Evolutionary conservation across 1,140 invertebrate species (phyloP), one percentile per base, ranked within the genome.

Genomic region (Bombyx mandarina): DNA sequence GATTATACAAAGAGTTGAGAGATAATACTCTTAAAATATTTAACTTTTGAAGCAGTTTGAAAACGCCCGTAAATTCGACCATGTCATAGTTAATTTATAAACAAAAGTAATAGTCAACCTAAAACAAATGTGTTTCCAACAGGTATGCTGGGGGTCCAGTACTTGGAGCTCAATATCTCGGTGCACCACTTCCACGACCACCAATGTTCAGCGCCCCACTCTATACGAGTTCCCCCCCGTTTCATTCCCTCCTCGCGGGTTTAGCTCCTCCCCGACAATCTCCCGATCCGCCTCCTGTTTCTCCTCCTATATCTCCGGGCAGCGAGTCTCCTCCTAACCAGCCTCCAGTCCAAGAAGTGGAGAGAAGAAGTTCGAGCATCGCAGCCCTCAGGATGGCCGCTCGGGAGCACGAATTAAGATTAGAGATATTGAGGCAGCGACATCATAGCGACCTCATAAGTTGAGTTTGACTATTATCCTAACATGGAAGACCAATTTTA

Each of bases 341-440:
- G 60, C 54, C 75, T 62, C 6, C 72, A 70, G 47, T 82, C 76
- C 56, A 90, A 86, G 52, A 94, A 92, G 71, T 91, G 58, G 96
- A 97, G 82, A 90, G 96, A 60, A 88, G 96, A 61, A 95, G 93
- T 67, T 96, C 94, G 26, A 97, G 96, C 67, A 98, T 98, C 57
- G 96, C 96, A 1, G 94, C 96, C 0, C 88, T 99, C 5, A 87
- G 97, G 56, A 89, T 97, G 43, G 97, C 97, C 66, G 97, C 97
- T 1, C 90, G 97, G 7, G 97, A 98, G 83, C 97, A 98, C 80
- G 96, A 97, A 77, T 85, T 97, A 7, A 92, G 94, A 71, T 83
- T 97, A 65, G 95, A 96, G 77, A 92, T 96, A 90, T 69, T 96
- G 46, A 88, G 94, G 51, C 95, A 96, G 73, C 94, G 93, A 70